Evolutionary conservation across 1,140 invertebrate genomes (phyloP).

Genomic region (Drosophila tristis): DNA sequence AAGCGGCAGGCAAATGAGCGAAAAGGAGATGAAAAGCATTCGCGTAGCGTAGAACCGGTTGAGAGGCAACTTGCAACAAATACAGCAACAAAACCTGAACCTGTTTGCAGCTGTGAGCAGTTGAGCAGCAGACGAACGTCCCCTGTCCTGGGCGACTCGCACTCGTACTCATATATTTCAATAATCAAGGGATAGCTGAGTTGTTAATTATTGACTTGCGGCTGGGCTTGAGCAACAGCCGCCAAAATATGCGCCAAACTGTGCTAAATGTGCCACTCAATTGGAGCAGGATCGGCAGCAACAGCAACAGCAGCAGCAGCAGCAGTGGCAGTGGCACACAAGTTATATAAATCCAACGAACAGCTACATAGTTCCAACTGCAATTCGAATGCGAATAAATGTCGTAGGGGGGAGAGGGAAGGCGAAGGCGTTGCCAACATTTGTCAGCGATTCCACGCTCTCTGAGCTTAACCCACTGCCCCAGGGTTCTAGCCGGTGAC

Average conservation of each 20-base stretch:
- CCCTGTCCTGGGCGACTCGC: too few relatives aligned
- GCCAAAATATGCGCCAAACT: slow-evolving; percentile 56
- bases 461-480: slow-evolving; percentile 59
- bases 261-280: slow-evolving; percentile 40
- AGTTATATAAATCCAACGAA: slow-evolving; percentile 37
- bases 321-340: background rate
- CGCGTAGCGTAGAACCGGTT: slow-evolving; percentile 36
- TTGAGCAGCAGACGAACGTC: background rate
- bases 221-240: slow-evolving; percentile 25
- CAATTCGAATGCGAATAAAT: slow-evolving; percentile 6
- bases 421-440: slow-evolving; percentile 57
- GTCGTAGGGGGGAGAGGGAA: background rate
- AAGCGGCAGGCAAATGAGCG: slow-evolving; percentile 23
- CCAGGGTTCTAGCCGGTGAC: background rate
- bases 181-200: slow-evolving; percentile 77
- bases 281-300: too few relatives aligned
- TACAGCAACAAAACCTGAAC: slow-evolving; percentile 33
- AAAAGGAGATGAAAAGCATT: too few relatives aligned
- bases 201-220: slow-evolving; percentile 71
- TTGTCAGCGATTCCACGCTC: slow-evolving; percentile 58
- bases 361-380: slow-evolving; percentile 30
- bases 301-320: background rate
- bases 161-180: slow-evolving; percentile 49
- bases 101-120: slow-evolving; percentile 68
- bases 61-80: background rate